Percentiles rank a stretch among this genome's conserved stretches.
These are phyloP conservation scores for Mamestra brassicae DNA, from an alignment of 2,888 invertebrate genomes.

Conservation along the genomic window DNA sequence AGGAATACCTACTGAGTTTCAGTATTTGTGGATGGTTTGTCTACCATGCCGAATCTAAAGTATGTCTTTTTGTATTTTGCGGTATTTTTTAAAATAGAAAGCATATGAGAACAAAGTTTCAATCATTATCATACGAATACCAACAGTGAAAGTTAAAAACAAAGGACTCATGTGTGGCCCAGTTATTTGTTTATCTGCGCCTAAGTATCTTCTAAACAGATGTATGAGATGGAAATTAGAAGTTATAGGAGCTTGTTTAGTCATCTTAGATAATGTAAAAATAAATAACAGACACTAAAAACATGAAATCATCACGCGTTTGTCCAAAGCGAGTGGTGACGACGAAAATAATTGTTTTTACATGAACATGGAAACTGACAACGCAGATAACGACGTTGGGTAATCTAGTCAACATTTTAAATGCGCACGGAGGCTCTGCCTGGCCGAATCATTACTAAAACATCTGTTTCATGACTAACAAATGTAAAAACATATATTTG, in stretches of 20 bases:
- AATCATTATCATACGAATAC: neutral
- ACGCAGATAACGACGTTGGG: constrained; percentile 51
- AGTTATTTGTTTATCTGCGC: neutral
- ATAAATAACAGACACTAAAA: constrained; percentile 9
- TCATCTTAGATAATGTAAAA: constrained; percentile 9
- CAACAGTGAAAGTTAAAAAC: constrained; percentile 19
- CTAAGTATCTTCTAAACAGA: constrained; percentile 14
- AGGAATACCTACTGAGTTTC: neutral
- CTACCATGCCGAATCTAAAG: neutral
- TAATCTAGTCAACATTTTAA: constrained; percentile 56
- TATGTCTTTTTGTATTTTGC: neutral
- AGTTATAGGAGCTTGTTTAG: neutral
- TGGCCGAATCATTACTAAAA: constrained; percentile 64
- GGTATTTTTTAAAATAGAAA: constrained; percentile 6
- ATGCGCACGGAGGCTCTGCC: constrained; percentile 59
- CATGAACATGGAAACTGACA: constrained; percentile 50
- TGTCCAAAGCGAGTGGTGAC: neutral
- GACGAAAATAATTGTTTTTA: constrained; percentile 41
- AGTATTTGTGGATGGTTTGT: neutral
- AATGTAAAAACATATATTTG: constrained; percentile 57
- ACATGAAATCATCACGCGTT: constrained; percentile 24
- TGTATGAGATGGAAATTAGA: neutral
- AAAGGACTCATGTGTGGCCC: constrained; percentile 6
- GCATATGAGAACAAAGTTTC: neutral
- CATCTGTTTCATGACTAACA: constrained; percentile 73